Evolutionary conservation across 2,888 invertebrate species (phyloP).

Genomic region (Cephus rjabovi): DNA sequence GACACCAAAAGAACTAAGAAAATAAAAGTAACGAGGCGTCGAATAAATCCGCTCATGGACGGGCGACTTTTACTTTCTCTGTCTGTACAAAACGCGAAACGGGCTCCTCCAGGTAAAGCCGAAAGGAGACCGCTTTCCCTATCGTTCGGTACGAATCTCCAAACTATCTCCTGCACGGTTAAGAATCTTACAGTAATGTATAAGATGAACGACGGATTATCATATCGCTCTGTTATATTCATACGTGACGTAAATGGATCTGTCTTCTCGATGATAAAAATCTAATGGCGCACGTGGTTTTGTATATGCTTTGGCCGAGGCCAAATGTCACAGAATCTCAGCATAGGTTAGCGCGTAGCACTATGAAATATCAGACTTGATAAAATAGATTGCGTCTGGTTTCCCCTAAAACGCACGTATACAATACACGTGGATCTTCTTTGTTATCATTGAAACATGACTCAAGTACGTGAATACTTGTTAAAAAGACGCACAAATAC

Average conservation of each 20-base stretch:
- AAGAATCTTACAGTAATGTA: neutral
- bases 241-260: neutral
- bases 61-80: slow-evolving; percentile 57
- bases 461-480: neutral
- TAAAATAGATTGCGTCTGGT: neutral
- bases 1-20: neutral
- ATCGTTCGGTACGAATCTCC: slow-evolving; percentile 30
- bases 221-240: neutral
- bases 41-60: slow-evolving; percentile 40
- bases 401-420: neutral
- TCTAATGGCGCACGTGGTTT: neutral
- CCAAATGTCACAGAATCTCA: neutral
- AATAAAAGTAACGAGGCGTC: neutral
- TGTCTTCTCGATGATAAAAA: neutral
- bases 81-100: slow-evolving; percentile 32
- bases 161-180: neutral
- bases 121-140: slow-evolving; percentile 42
- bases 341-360: neutral
- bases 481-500: neutral
- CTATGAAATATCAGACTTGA: neutral
- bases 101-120: slow-evolving; percentile 21
- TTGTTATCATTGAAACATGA: neutral
- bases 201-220: neutral
- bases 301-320: neutral
- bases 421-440: neutral